Evolutionary conservation across 1,140 invertebrate species (phyloP).

Genomic region (Gonatopus flavifemur): DNA sequence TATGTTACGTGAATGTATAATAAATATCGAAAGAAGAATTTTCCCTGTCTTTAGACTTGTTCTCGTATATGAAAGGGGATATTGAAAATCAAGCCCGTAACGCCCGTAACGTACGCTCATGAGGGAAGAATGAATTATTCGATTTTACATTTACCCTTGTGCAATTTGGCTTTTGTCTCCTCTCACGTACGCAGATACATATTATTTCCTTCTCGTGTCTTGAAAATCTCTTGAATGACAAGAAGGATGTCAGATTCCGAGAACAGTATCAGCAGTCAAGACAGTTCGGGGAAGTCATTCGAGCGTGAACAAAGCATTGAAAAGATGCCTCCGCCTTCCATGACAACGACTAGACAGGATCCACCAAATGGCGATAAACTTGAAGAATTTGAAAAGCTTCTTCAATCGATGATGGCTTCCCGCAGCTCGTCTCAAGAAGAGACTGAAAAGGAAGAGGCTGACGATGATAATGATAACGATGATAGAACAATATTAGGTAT

Average conservation of each 20-base stretch:
- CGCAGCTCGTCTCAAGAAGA: constrained; percentile 36
- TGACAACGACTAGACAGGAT: constrained; percentile 29
- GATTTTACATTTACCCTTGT: too few relatives aligned
- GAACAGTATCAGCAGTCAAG: constrained; percentile 27
- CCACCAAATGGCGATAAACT: constrained; percentile 38
- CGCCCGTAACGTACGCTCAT: too few relatives aligned
- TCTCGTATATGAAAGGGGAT: too few relatives aligned
- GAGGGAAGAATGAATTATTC: too few relatives aligned
- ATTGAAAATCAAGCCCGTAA: too few relatives aligned
- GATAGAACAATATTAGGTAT: constrained; percentile 23
- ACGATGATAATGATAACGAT: constrained; percentile 20
- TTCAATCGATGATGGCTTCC: constrained; percentile 48
- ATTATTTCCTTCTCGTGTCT: too few relatives aligned
- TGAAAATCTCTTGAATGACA: too few relatives aligned
- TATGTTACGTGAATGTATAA: too few relatives aligned
- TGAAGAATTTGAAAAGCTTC: constrained; percentile 49
- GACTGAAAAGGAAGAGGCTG: constrained; percentile 29
- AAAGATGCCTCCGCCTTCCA: constrained; percentile 14
- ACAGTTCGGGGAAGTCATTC: constrained; percentile 25
- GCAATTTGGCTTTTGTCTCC: too few relatives aligned
- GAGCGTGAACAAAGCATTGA: constrained; percentile 20
- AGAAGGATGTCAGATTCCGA: constrained; percentile 47
- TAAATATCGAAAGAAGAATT: too few relatives aligned
- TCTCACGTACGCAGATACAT: too few relatives aligned
- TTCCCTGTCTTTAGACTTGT: too few relatives aligned